Base-by-base conservation (phyloP, 1,140 invertebrate species). In the Drepana arcuata region DNA sequence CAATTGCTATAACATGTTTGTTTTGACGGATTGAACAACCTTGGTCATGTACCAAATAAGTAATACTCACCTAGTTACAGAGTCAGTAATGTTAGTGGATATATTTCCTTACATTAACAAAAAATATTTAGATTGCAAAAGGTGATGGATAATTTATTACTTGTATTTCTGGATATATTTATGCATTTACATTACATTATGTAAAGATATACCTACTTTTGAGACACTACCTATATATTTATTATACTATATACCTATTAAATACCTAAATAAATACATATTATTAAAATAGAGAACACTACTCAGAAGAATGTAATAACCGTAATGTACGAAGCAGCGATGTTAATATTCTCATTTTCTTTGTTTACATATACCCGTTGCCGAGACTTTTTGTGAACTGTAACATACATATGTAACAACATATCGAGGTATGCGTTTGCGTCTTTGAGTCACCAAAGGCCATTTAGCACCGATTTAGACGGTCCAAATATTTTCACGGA, bases 391-490 rank as follows among this genome's bases (percentile, higher is more conserved):
- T 5, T 21, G 18, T 21, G 9, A 21, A 5, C 18, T 21, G 18
- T 21, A 9, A 9, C 9, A 5, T 21, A 5, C 18, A 4, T 21
- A 21, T 21, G 4, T 5, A 21, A 21, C 18, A 21, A 9, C 18
- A 51, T 48, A 50, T 36, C 37, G 16, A 34, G 39, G 39, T 36
- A 37, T 32, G 41, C 48, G 49, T 58, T 55, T 44, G 48, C 50
- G 38, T 45, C 46, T 65, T 64, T 65, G 65, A 71, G 58, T 75
- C 71, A 69, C 60, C 62, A 70, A 73, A 75, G 65, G 69, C 63
- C 69, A 65, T 65, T 64, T 61, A 56, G 58, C 51, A 69, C 73
- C 30, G 63, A 80, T 69, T 72, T 80, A 78, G 67, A 72, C 63
- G 68, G 38, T 53, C 63, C 57, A 66, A 73, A 75, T 75, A 75